Percentiles rank a stretch among this genome's conserved stretches.
These are phyloP conservation scores for Litocranius walleri DNA, from an alignment of 2,113 vertebrate genomes.

Conservation along the genomic window DNA sequence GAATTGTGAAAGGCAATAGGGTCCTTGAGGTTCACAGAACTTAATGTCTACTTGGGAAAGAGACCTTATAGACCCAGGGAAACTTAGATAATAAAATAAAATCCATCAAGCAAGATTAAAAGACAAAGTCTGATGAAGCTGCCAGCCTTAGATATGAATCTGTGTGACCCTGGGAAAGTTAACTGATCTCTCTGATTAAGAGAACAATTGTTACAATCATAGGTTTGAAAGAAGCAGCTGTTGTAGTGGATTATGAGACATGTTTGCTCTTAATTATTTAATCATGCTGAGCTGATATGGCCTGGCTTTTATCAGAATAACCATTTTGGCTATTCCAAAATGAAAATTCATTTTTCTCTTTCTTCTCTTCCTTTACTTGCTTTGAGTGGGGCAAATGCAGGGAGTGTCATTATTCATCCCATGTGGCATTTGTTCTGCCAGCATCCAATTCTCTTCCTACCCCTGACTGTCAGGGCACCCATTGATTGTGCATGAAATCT, in stretches of 20 bases:
- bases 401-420: neutral
- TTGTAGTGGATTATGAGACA: neutral
- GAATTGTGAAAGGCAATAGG: neutral
- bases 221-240: neutral
- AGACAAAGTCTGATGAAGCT: conserved; percentile 22
- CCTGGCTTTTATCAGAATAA: neutral
- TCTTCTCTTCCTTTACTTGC: neutral
- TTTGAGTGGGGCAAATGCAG: neutral
- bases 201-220: neutral
- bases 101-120: conserved; percentile 23
- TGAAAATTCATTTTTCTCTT: neutral
- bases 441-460: neutral
- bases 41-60: neutral
- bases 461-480: neutral
- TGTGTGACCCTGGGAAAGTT: conserved; percentile 1
- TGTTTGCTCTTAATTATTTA: neutral
- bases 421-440: neutral
- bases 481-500: neutral
- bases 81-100: conserved; percentile 27
- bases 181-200: conserved; percentile 28
- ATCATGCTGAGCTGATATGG: neutral
- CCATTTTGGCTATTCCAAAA: neutral
- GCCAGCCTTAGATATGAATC: neutral
- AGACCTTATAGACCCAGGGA: neutral
- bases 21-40: neutral